Conservation (phyloP, 92 coral and sea anemone genomes). For the Nematostella vectensis region DNA sequence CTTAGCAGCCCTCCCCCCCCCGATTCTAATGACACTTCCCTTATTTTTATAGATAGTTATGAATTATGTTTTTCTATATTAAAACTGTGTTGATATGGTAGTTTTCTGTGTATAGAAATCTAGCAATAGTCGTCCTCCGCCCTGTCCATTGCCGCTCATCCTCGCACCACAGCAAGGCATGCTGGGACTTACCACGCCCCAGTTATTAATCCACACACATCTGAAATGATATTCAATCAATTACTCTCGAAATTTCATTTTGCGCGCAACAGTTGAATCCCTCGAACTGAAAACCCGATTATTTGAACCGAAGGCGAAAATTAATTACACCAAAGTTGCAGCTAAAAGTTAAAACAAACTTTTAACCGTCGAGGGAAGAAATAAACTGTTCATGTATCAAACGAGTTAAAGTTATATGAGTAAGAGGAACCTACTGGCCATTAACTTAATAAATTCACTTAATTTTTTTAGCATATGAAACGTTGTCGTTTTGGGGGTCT, state of each 20-base stretch:
- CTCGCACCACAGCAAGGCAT: conserved; percentile 49
- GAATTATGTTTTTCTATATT: not conserved
- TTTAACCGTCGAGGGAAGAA: no score
- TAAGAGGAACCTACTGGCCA: no score
- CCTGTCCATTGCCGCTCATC: conserved; percentile 45
- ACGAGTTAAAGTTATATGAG: no score
- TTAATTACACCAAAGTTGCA: no score
- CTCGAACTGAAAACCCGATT: not conserved
- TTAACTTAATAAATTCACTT: no score
- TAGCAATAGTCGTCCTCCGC: conserved; percentile 32
- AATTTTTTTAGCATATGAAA: no score
- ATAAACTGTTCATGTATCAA: no score
- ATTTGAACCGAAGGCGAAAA: not conserved
- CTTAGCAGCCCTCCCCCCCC: no score
- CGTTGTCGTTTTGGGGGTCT: no score
- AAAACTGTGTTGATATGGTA: conserved; percentile 22
- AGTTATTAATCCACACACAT: conserved; percentile 51
- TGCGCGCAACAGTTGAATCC: not conserved
- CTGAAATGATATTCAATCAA: conserved; percentile 24
- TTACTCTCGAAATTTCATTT: no score
- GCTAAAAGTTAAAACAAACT: no score
- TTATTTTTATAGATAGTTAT: not conserved
- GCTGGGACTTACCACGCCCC: conserved; percentile 36
- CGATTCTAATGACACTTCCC: no score
- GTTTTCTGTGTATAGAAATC: conserved; percentile 48